Conservation (phyloP, 2,888 invertebrate species). For the Diadegma fenestrale region DNA sequence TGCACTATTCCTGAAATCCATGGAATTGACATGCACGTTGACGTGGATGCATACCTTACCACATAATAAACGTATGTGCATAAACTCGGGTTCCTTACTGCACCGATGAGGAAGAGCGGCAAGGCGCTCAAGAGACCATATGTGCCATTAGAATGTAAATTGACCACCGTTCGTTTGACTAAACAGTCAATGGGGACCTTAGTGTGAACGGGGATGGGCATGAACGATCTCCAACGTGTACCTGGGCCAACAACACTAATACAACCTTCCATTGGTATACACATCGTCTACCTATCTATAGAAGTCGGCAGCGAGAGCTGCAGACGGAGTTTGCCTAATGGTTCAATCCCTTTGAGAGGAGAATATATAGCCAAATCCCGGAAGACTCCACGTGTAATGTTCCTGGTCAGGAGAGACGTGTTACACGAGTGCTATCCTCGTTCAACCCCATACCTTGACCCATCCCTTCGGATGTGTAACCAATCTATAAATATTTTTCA, state of each 20-base stretch:
- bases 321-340: constrained; percentile 52
- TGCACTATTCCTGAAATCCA: constrained; percentile 6
- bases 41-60: constrained; percentile 34
- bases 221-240: constrained; percentile 38
- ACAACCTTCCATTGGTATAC: constrained; percentile 4
- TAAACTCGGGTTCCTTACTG: constrained; percentile 40
- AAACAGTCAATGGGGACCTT: constrained; percentile 78
- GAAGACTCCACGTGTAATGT: constrained; percentile 1
- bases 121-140: constrained; percentile 62
- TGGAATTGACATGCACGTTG: constrained; percentile 39
- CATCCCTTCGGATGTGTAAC: constrained; percentile 23
- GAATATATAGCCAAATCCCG: constrained; percentile 35
- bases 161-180: constrained; percentile 81
- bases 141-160: constrained; percentile 82
- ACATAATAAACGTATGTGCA: constrained; percentile 56
- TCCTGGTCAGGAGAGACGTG: constrained; percentile 24
- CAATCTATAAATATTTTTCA: constrained; percentile 14
- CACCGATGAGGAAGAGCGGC: constrained; percentile 33
- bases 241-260: constrained; percentile 27
- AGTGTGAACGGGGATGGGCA: constrained; percentile 50
- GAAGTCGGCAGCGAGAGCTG: constrained; percentile 23
- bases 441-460: constrained; percentile 16
- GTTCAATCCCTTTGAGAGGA: constrained; percentile 47
- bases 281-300: constrained; percentile 1
- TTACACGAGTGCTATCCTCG: constrained; percentile 5